A percentile compares a stretch with the other conserved stretches of the same genome.
Conservation (phyloP, 2,113 vertebrate genomes). For the Clupea harengus region DNA sequence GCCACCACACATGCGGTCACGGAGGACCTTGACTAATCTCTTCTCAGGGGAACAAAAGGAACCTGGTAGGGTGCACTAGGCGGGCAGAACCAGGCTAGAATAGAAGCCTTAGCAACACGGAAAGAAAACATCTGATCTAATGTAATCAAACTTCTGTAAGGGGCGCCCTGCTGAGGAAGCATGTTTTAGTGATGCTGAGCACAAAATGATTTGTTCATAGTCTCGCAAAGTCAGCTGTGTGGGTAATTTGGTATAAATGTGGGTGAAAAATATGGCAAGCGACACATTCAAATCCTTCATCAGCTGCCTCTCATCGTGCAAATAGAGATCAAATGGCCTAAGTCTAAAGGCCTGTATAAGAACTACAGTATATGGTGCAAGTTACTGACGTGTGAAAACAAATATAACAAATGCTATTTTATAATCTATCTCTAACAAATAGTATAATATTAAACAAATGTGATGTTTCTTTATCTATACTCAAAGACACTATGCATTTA, state of each 20-base stretch:
- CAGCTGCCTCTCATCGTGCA: not conserved
- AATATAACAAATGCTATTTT: not conserved
- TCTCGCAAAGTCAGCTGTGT: too few species aligned
- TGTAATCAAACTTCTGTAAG: not conserved
- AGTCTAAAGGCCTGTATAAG: not conserved
- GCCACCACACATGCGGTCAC: not conserved
- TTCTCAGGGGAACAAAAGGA: not conserved
- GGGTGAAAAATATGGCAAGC: too few species aligned
- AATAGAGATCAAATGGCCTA: too few species aligned
- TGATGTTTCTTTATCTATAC: too few species aligned
- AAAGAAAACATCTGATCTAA: not conserved
- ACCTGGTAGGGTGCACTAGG: not conserved
- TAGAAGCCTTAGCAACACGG: not conserved
- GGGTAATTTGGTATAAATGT: too few species aligned
- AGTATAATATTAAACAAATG: too few species aligned
- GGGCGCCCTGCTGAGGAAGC: not conserved
- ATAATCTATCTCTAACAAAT: too few species aligned
- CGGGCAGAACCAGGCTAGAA: not conserved
- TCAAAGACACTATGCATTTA: too few species aligned
- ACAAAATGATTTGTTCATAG: too few species aligned
- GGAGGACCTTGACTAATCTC: not conserved
- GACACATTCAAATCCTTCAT: not conserved
- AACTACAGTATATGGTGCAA: not conserved
- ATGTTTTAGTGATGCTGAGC: not conserved
- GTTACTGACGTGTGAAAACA: not conserved